Conservation (phyloP, 2,797 vertebrate genomes). For the Denticeps clupeoides region DNA sequence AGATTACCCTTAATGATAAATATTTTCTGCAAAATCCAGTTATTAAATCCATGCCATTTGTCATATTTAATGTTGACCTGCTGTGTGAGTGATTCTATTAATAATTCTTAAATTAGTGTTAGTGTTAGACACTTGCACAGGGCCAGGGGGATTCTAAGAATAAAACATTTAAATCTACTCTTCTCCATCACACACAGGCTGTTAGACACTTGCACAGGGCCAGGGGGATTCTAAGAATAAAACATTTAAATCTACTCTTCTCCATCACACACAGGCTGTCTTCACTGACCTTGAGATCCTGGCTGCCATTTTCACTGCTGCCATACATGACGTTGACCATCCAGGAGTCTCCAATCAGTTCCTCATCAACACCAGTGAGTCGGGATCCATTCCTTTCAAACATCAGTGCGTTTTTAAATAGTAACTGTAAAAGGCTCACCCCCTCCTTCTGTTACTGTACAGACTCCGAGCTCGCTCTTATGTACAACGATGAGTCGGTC, state of each 20-base stretch:
- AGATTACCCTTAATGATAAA: no score
- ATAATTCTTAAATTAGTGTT: conserved; percentile 1
- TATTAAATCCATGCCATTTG: no score
- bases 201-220: neutral
- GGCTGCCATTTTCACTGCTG: conserved; percentile 92
- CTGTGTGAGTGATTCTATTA: no score
- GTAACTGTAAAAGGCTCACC: neutral
- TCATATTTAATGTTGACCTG: no score
- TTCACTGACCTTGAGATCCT: conserved; percentile 97
- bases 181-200: no score
- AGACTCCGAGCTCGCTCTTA: conserved; percentile 94
- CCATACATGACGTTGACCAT: conserved; percentile 96
- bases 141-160: neutral
- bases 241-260: no score
- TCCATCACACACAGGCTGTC: conserved; percentile 84
- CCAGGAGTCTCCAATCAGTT: conserved; percentile 98
- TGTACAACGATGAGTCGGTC: conserved; percentile 97
- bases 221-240: neutral
- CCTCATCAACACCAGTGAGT: conserved; percentile 97
- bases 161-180: no score
- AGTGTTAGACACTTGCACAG: neutral
- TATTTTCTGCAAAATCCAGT: no score
- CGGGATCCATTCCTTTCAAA: neutral
- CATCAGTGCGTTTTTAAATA: no score
- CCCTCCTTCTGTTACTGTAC: neutral